phyloP scores from a whole-genome alignment of 1,140 invertebrate species.

The Danaus plexippus region DNA sequence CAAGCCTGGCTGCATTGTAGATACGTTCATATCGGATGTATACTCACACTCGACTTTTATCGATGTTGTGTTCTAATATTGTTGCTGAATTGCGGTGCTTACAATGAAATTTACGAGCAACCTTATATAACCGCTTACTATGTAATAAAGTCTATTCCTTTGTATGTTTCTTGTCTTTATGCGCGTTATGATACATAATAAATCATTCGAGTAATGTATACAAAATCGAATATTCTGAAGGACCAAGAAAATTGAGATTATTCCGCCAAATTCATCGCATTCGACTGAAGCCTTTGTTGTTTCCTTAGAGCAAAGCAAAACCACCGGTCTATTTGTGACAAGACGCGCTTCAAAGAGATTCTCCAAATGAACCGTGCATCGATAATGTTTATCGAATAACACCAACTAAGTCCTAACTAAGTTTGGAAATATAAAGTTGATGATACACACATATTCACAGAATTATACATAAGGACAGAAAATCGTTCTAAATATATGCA shows the following conservation, averaged over 20 bases:
- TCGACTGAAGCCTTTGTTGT: constrained; percentile 14
- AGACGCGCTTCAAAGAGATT: constrained; percentile 27
- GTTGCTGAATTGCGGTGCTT: too few relatives aligned
- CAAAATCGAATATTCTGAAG: constrained; percentile 5
- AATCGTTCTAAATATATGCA: too few relatives aligned
- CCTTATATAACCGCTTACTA: too few relatives aligned
- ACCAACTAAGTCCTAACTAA: background rate
- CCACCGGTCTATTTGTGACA: constrained; percentile 14
- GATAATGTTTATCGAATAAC: constrained; percentile 23
- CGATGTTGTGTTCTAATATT: background rate
- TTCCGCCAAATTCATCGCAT: constrained; percentile 21
- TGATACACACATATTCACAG: too few relatives aligned
- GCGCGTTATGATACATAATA: too few relatives aligned
- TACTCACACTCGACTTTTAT: background rate
- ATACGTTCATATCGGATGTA: constrained; percentile 19
- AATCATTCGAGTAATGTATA: too few relatives aligned
- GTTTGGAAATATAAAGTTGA: too few relatives aligned
- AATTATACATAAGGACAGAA: too few relatives aligned
- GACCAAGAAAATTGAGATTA: constrained; percentile 21
- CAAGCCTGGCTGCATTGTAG: constrained; percentile 15
- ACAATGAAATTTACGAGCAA: too few relatives aligned
- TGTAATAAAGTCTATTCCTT: too few relatives aligned
- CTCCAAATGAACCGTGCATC: constrained; percentile 29
- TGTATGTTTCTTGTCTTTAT: too few relatives aligned
- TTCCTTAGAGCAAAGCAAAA: constrained; percentile 1